Conservation (phyloP, 92 coral and sea anemone genomes). For the Umimayanthus chanpuru region DNA sequence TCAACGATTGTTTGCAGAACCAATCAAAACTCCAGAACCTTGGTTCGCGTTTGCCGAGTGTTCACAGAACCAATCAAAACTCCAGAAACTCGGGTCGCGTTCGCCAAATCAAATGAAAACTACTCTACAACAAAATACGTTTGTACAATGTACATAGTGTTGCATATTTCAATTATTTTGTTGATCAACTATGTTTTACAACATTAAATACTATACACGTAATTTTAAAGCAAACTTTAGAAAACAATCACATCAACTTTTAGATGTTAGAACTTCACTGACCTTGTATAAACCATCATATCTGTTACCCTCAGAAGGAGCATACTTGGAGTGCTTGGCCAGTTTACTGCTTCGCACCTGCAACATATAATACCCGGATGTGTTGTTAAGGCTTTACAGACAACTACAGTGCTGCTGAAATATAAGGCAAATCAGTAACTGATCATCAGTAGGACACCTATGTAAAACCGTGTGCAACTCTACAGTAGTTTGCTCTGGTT, state of each 20-base stretch:
- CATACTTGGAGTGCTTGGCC: constrained; percentile 88
- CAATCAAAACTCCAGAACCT: no score
- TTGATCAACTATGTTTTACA: background rate
- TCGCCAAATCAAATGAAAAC: no score
- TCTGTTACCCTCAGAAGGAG: constrained; percentile 92
- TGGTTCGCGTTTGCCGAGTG: no score
- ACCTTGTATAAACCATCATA: constrained; percentile 99
- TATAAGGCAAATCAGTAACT: no score
- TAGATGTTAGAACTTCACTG: background rate
- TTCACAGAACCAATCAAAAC: no score
- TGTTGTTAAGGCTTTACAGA: background rate
- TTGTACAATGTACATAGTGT: no score
- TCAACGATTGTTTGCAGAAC: no score
- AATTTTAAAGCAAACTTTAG: background rate
- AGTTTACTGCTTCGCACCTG: constrained; percentile 94
- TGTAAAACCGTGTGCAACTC: background rate
- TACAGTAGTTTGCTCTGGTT: no score
- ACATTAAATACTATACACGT: background rate
- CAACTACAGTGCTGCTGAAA: no score
- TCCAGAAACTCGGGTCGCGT: no score
- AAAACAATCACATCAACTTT: background rate
- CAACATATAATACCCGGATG: background rate
- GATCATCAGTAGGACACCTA: background rate
- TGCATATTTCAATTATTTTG: no score
- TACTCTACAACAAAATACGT: no score